These are phyloP conservation scores for Gasterosteus nipponicus DNA, from an alignment of 2,113 vertebrate genomes.

Conservation along the genomic window DNA sequence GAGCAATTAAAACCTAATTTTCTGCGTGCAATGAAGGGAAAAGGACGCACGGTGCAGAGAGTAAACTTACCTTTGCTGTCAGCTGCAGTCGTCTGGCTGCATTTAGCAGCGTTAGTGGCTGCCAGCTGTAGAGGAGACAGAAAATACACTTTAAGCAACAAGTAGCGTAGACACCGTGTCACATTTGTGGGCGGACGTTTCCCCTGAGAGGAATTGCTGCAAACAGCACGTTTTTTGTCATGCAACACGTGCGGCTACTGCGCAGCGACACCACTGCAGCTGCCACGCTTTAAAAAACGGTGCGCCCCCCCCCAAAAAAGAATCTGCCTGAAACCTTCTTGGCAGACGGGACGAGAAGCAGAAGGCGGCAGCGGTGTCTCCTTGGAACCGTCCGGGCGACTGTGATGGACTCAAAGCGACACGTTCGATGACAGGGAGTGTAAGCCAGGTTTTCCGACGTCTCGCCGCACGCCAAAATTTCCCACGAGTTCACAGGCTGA, in stretches of 20 bases:
- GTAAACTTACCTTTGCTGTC: conserved; percentile 71
- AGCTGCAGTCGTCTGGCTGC: conserved; percentile 72
- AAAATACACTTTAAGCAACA: conserved; percentile 13
- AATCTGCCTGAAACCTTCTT: conserved; percentile 12
- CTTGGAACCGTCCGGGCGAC: background rate
- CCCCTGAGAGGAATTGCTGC: background rate
- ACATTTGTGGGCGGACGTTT: background rate
- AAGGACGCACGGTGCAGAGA: background rate
- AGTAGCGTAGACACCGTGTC: background rate
- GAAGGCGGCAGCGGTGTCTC: conserved; percentile 10
- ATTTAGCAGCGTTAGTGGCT: conserved; percentile 72
- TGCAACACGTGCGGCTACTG: background rate
- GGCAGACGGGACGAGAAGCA: conserved; percentile 44
- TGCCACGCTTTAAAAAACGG: background rate
- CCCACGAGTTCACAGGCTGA: background rate
- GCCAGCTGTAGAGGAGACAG: conserved; percentile 56
- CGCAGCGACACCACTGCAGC: background rate
- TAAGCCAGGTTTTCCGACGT: conserved; percentile 7
- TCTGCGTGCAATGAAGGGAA: background rate
- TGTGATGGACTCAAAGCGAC: conserved; percentile 8
- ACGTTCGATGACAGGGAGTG: conserved; percentile 6
- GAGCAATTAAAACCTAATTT: too few relatives aligned
- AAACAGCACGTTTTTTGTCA: background rate
- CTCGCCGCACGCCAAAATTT: conserved; percentile 20
- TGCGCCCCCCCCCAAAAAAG: too few relatives aligned